These are phyloP conservation scores for Meiosimyza decipiens DNA, from an alignment of 2,888 invertebrate species.

Conservation along the genomic window DNA sequence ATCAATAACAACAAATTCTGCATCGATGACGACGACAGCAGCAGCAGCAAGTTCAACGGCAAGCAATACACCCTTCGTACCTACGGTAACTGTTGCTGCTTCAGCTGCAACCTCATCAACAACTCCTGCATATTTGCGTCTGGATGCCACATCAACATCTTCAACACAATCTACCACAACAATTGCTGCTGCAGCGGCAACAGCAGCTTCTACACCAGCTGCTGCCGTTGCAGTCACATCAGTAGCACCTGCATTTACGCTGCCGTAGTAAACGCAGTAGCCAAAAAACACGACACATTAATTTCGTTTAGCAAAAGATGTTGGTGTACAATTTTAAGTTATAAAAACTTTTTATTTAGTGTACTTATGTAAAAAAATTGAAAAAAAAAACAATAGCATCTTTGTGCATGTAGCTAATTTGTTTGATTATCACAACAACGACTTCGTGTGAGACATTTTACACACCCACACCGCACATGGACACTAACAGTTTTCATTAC, in stretches of 20 bases:
- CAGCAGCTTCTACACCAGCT: conserved; percentile 42
- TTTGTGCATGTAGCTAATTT: background rate
- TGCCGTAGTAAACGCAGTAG: conserved; percentile 51
- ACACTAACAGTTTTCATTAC: background rate
- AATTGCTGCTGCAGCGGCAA: conserved; percentile 30
- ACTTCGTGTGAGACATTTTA: conserved; percentile 36
- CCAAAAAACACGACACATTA: conserved; percentile 58
- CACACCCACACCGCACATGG: conserved; percentile 38
- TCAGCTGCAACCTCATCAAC: conserved; percentile 23
- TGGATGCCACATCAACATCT: conserved; percentile 8
- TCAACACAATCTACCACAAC: conserved; percentile 11
- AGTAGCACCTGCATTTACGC: conserved; percentile 53
- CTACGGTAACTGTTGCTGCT: conserved; percentile 20
- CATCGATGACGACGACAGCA: conserved; percentile 18
- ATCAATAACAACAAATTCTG: conserved; percentile 21
- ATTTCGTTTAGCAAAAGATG: conserved; percentile 56
- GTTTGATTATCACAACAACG: conserved; percentile 34
- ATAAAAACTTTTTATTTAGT: conserved; percentile 47
- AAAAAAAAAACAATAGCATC: conserved; percentile 41
- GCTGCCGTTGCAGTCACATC: conserved; percentile 51
- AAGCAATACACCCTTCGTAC: conserved; percentile 28
- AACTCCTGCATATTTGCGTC: background rate
- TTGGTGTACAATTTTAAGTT: conserved; percentile 51
- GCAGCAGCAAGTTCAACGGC: conserved; percentile 37
- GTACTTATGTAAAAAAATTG: conserved; percentile 57